Base-by-base conservation (phyloP, 2,888 invertebrate genomes). In the Tuberolachnus salignus region DNA sequence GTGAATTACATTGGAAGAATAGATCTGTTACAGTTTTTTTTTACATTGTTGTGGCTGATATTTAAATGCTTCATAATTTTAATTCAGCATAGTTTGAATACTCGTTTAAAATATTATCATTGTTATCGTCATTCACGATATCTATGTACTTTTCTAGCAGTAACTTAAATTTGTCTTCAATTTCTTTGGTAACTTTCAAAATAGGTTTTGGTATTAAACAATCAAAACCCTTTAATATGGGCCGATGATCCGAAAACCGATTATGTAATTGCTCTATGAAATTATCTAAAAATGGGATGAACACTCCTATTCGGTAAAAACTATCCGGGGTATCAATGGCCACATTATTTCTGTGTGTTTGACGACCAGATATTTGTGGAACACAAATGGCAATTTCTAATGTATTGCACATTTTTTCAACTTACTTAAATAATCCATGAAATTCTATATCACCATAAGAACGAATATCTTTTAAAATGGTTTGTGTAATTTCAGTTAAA, bases 151-250 rank as follows among this genome's bases (percentile, higher is more conserved):
- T 61, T 61, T 61, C 59, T 61, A 61, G 14, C 34, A 61, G 34
- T 61, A 61, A 57, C n/a, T n/a, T n/a, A n/a, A n/a, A 57, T 61
- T 61, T 34, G 16, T 61, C 34, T 61, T 61, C 59, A 61, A 34
- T 34, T 3, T 61, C 59, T 34, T 61, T 61, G 3, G n/a, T 34
- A 61, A 23, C n/a, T 66, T 66, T 49, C n/a, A 46, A 23, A 49
- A 49, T 34, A 34, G 34, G 59, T 11, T 61, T 61, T 61, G 34
- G 16, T 34, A 66, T 46, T 64, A n/a, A n/a, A n/a, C n/a, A n/a
- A 49, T 67, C 66, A 67, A n/a, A n/a, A n/a, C n/a, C n/a, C n/a
- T n/a, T n/a, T n/a, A 49, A 67, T 6, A 67, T 67, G 49, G 66
- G 49, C n/a, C n/a, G n/a, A n/a, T n/a, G n/a, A n/a, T n/a, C 49